Base-by-base conservation (phyloP, 2,888 invertebrate species). In the Tipula unca region DNA sequence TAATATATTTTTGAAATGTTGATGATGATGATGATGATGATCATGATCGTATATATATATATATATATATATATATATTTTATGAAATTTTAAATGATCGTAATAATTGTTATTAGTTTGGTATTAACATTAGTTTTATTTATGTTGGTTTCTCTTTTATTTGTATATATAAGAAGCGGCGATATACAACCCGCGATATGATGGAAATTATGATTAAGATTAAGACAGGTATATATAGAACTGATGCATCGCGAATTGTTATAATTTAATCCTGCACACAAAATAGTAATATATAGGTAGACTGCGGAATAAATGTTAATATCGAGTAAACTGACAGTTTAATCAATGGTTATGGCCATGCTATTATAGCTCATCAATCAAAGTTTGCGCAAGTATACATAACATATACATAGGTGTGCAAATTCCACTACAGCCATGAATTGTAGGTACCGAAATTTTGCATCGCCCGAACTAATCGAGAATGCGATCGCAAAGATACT, bases 61-160 rank as follows among this genome's bases (percentile, higher is more conserved):
- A 3, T 17, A 6, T 48, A 48, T 8, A 10, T 42, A n/a, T 42
- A n/a, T 3, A 42, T 3, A 42, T 1, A 42, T 39, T 13, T 39
- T 39, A 1, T 13, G 8, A 42, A n/a, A 10, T 17, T 25, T 69
- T 69, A 69, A 69, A 69, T 69, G 69, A 69, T 69, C 69, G 69
- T 69, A 69, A 69, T 69, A 69, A 69, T 69, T 69, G 69, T 69
- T 69, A 69, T 69, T 69, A 69, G 69, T 69, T 69, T 69, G 25
- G 69, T 25, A 69, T 69, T 25, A 69, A 25, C 25, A 25, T 25
- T 32, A 32, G 2, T 32, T 32, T 25, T 69, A 25, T 69, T 25
- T 69, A 25, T 69, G 20, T 2, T 69, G 69, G 69, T 69, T 69
- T 69, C 69, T 69, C 25, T 69, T 20, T n/a, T 69, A 69, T 25